Conservation (phyloP, 2,888 invertebrate genomes). For the Euplexia lucipara region DNA sequence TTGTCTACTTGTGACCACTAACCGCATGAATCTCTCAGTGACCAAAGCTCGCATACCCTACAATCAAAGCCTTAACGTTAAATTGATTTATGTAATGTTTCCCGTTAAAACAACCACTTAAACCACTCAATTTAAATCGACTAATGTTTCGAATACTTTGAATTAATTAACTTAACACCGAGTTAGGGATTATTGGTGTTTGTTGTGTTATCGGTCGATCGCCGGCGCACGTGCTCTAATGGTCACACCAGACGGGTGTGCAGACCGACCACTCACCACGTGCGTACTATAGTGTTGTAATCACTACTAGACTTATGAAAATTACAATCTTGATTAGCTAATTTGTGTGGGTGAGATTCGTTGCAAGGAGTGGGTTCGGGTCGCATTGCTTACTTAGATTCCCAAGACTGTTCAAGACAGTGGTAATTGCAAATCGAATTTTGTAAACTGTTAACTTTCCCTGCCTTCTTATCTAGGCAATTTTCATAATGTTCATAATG, state of each 20-base stretch:
- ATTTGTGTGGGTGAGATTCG: background rate
- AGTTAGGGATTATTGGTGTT: constrained; percentile 33
- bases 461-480: too few relatives aligned
- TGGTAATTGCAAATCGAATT: too few relatives aligned
- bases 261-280: constrained; percentile 20
- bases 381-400: background rate
- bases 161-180: constrained; percentile 48
- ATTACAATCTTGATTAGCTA: constrained; percentile 15
- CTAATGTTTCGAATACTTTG: constrained; percentile 49
- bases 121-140: constrained; percentile 47
- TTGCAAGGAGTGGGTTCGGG: background rate
- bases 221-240: constrained; percentile 16
- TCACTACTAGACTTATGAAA: constrained; percentile 6
- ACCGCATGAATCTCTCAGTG: background rate
- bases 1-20: background rate
- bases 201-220: constrained; percentile 45
- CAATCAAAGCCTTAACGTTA: constrained; percentile 13
- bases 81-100: constrained; percentile 30
- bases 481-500: too few relatives aligned
- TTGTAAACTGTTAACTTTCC: too few relatives aligned
- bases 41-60: constrained; percentile 6
- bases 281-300: constrained; percentile 16
- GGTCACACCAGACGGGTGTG: constrained; percentile 20
- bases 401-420: too few relatives aligned
- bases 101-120: constrained; percentile 27